phyloP scores from a whole-genome alignment of 2,888 invertebrate species.

The Zele albiditarsus region DNA sequence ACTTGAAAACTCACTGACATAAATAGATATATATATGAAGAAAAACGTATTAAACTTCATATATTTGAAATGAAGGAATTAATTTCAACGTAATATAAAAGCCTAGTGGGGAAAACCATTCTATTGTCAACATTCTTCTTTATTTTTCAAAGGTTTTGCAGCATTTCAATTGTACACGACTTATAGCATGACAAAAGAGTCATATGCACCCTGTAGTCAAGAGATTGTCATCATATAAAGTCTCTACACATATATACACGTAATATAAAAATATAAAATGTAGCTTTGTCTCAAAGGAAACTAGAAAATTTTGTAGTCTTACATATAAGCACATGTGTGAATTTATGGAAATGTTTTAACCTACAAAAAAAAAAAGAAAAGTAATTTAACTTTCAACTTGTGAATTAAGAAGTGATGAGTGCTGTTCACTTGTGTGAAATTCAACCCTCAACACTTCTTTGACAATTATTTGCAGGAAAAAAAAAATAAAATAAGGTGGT shows the following conservation, averaged over 20 bases:
- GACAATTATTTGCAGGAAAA: background rate
- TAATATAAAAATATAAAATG: background rate
- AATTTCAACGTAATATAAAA: background rate
- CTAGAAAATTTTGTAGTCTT: background rate
- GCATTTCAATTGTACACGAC: slow-evolving; percentile 28
- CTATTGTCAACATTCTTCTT: background rate
- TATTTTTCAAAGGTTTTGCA: slow-evolving; percentile 2
- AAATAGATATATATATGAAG: too few species aligned
- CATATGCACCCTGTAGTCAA: slow-evolving; percentile 7
- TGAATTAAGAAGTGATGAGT: slow-evolving; percentile 15
- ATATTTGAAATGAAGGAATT: too few species aligned
- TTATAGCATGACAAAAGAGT: slow-evolving; percentile 29
- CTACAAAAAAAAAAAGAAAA: background rate
- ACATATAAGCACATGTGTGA: background rate
- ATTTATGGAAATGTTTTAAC: slow-evolving; percentile 6
- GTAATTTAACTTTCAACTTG: slow-evolving; percentile 14
- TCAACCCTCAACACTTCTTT: slow-evolving; percentile 16
- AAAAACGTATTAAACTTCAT: too few species aligned
- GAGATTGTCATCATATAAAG: slow-evolving; percentile 17
- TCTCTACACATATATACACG: background rate
- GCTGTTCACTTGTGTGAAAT: slow-evolving; percentile 10
- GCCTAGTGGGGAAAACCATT: background rate
- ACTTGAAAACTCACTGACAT: too few species aligned
- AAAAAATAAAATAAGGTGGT: background rate
- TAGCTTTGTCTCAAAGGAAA: slow-evolving; percentile 19